These are phyloP conservation scores for Heteropelma amictum DNA, from an alignment of 2,888 invertebrate species.

Conservation along the genomic window DNA sequence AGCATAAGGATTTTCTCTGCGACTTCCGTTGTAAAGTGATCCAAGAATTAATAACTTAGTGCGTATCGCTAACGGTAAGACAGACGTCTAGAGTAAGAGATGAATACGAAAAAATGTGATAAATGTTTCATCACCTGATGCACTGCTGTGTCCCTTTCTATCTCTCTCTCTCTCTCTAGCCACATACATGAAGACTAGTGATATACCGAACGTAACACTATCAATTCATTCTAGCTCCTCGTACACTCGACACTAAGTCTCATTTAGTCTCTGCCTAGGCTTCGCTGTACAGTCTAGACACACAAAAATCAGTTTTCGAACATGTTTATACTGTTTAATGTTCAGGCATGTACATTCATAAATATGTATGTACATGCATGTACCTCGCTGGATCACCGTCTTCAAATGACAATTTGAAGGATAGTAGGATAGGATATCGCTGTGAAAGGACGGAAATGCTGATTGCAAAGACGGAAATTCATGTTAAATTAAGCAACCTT, in stretches of 20 bases:
- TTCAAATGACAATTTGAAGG: no score
- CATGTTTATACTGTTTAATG: no score
- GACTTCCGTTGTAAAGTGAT: slow-evolving; percentile 50
- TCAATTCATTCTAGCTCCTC: slow-evolving; percentile 48
- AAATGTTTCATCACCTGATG: slow-evolving; percentile 59
- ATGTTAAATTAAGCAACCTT: no score
- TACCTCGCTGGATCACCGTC: no score
- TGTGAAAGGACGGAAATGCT: no score
- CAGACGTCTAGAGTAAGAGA: slow-evolving; percentile 43
- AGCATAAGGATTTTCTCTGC: slow-evolving; percentile 2
- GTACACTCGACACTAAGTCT: slow-evolving; percentile 32
- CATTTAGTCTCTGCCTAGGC: no score
- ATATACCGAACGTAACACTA: slow-evolving; percentile 43
- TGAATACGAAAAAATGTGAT: slow-evolving; percentile 65
- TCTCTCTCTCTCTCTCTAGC: neutral
- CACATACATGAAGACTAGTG: slow-evolving; percentile 13
- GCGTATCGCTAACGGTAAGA: slow-evolving; percentile 35
- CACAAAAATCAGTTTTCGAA: no score
- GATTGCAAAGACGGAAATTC: no score
- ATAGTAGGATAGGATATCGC: no score
- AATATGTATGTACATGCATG: no score
- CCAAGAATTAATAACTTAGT: slow-evolving; percentile 45
- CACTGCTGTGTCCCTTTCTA: neutral
- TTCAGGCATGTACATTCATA: no score
- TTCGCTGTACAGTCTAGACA: no score